These are phyloP conservation scores for Caradrina clavipalpis DNA, from an alignment of 2,888 invertebrate species.

Conservation along the genomic window DNA sequence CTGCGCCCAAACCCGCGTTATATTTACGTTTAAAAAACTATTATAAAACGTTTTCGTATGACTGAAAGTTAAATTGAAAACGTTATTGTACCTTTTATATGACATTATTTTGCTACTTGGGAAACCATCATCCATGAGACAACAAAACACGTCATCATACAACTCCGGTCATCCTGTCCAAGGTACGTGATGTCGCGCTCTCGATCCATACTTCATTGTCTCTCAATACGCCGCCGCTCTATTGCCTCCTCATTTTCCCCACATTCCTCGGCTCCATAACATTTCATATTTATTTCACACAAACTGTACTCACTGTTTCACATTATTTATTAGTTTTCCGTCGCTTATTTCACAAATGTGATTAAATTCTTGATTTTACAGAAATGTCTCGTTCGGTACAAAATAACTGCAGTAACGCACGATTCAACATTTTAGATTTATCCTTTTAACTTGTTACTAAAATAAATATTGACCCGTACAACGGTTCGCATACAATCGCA, in stretches of 20 bases:
- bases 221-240: constrained; percentile 27
- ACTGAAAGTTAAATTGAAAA: too few species aligned
- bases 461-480: constrained; percentile 50
- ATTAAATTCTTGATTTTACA: constrained; percentile 37
- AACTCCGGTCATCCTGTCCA: not conserved
- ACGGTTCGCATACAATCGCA: constrained; percentile 38
- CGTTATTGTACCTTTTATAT: too few species aligned
- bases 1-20: too few species aligned
- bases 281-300: constrained; percentile 43
- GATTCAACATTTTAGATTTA: constrained; percentile 30
- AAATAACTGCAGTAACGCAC: constrained; percentile 27
- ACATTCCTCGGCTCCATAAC: constrained; percentile 34
- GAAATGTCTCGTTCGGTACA: constrained; percentile 7
- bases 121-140: not conserved
- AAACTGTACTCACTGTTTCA: constrained; percentile 42
- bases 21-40: too few species aligned
- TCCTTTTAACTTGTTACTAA: constrained; percentile 27
- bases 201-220: constrained; percentile 10
- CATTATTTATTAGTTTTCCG: constrained; percentile 43
- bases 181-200: constrained; percentile 6
- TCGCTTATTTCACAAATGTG: constrained; percentile 29
- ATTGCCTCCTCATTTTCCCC: constrained; percentile 36
- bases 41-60: too few species aligned
- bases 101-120: too few species aligned
- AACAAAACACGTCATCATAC: constrained; percentile 6